Evolutionary conservation across 2,797 vertebrate genomes (phyloP).

Genomic region (Poeciliopsis presidionis): DNA sequence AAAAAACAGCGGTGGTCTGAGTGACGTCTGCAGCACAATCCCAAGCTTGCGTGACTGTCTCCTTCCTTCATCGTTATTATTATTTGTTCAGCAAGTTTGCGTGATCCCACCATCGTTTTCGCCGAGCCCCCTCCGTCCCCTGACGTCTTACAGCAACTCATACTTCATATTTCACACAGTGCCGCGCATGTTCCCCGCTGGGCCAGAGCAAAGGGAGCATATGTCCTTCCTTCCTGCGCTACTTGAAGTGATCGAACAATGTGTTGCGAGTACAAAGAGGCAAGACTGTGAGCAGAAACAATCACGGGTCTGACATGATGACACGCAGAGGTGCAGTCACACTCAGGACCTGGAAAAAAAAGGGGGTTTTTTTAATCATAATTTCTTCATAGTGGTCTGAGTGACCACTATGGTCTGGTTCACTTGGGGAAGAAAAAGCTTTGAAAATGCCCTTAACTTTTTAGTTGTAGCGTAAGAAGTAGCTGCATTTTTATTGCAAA

Average conservation of each 20-base stretch:
- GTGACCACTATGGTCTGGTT: too few species aligned
- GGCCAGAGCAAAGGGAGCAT: neutral
- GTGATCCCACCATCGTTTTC: slow-evolving; percentile 61
- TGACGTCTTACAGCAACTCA: slow-evolving; percentile 38
- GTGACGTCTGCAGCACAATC: neutral
- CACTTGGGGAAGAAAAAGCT: neutral
- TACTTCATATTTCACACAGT: neutral
- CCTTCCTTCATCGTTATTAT: slow-evolving; percentile 44
- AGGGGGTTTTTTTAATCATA: neutral
- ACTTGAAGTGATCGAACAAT: neutral
- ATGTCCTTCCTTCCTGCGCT: neutral
- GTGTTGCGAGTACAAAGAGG: neutral
- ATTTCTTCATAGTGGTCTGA: neutral
- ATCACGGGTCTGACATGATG: neutral
- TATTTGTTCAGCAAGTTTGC: slow-evolving; percentile 65
- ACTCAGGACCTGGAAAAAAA: neutral
- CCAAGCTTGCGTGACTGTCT: slow-evolving; percentile 48
- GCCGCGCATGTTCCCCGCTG: slow-evolving; percentile 36
- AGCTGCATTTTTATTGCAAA: neutral
- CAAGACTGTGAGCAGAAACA: neutral
- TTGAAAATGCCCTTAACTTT: neutral
- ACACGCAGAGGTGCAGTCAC: neutral
- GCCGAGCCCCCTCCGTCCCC: slow-evolving; percentile 35
- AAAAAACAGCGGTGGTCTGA: neutral
- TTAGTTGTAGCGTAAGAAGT: neutral